Evolutionary conservation across 1,140 invertebrate species (phyloP).

Genomic region (Acromyrmex echinatior): DNA sequence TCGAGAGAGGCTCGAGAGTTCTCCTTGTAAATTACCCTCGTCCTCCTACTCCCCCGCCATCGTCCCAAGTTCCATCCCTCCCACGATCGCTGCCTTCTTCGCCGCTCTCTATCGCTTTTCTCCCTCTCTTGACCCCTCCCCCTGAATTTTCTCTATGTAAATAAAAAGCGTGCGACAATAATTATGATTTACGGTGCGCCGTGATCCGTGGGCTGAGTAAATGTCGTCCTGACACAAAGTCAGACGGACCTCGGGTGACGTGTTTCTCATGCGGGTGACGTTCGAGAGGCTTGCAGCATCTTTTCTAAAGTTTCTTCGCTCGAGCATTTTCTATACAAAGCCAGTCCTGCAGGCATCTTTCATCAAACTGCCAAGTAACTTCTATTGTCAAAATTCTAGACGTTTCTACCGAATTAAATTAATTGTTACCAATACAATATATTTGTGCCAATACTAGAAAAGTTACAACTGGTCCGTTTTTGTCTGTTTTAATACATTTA

Average conservation of each 20-base stretch:
- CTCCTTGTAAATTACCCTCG: slow-evolving; percentile 76
- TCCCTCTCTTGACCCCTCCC: neutral
- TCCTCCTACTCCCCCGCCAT: slow-evolving; percentile 33
- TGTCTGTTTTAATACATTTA: neutral
- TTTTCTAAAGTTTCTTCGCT: neutral
- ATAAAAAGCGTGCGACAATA: slow-evolving; percentile 70
- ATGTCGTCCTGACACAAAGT: slow-evolving; percentile 18
- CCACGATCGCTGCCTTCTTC: slow-evolving; percentile 59
- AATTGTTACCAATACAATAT: neutral
- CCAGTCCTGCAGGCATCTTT: neutral
- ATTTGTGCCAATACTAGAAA: neutral
- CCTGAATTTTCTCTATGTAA: slow-evolving; percentile 70
- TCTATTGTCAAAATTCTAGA: neutral
- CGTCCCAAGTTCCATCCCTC: neutral
- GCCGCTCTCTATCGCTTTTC: slow-evolving; percentile 59
- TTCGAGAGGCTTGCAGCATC: neutral
- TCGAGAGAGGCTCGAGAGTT: slow-evolving; percentile 71
- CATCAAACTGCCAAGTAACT: neutral
- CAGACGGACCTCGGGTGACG: neutral
- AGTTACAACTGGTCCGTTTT: neutral
- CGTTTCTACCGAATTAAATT: neutral
- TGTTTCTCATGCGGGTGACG: neutral
- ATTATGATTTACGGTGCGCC: slow-evolving; percentile 72
- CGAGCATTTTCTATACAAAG: neutral
- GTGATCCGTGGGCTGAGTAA: slow-evolving; percentile 10